These are phyloP conservation scores for Busseola fusca DNA, from an alignment of 2,888 invertebrate species.

Conservation along the genomic window DNA sequence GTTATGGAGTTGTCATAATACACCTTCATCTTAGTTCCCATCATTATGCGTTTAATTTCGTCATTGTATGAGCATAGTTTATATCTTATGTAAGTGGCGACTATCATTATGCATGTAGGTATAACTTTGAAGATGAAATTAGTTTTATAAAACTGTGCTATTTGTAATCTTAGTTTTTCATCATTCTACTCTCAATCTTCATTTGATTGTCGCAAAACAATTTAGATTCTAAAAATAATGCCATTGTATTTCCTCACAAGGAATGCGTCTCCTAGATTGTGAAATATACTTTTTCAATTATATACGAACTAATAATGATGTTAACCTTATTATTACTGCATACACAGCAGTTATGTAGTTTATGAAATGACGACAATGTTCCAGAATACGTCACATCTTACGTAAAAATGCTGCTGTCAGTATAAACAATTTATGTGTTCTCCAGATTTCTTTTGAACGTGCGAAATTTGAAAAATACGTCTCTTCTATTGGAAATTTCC, in stretches of 20 bases:
- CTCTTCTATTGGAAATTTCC: conserved; percentile 19
- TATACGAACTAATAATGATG: neutral
- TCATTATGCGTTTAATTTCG: conserved; percentile 67
- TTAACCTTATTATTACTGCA: neutral
- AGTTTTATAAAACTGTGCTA: conserved; percentile 8
- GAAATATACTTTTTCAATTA: neutral
- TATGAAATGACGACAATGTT: neutral
- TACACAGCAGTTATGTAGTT: neutral
- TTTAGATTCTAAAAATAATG: neutral
- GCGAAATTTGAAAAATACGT: neutral
- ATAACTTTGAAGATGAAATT: conserved; percentile 10
- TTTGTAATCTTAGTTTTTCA: conserved; percentile 1
- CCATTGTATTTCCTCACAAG: neutral
- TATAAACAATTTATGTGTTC: neutral
- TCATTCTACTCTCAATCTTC: neutral
- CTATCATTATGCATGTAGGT: conserved; percentile 21
- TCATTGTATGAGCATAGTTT: conserved; percentile 66
- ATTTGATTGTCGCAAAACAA: neutral
- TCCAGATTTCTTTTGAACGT: neutral
- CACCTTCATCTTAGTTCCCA: conserved; percentile 63
- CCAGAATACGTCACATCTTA: neutral
- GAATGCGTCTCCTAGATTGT: neutral
- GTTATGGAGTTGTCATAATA: conserved; percentile 67
- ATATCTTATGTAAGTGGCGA: conserved; percentile 52
- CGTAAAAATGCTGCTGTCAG: neutral